phyloP scores from a whole-genome alignment of 2,888 invertebrate species.

The Drymonia ruficornis region DNA sequence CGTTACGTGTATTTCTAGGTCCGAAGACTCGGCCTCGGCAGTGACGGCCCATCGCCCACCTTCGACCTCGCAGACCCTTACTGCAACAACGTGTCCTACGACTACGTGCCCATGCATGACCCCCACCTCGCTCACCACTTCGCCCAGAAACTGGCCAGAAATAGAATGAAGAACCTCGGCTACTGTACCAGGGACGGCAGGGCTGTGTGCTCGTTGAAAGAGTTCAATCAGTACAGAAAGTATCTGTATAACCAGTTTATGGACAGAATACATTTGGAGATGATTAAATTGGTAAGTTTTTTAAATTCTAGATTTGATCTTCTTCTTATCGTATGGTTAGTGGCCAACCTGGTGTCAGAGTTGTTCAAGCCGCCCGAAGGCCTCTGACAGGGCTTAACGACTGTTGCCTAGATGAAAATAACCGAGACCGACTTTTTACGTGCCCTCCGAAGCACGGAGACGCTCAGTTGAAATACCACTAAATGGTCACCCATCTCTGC shows the following conservation, averaged over 20 bases:
- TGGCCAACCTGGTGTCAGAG: too few relatives aligned
- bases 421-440: too few relatives aligned
- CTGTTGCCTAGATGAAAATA: too few relatives aligned
- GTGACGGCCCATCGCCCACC: slow-evolving; percentile 54
- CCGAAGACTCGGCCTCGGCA: slow-evolving; percentile 66
- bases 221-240: slow-evolving; percentile 87
- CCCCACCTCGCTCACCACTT: slow-evolving; percentile 83
- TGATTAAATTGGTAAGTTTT: slow-evolving; percentile 62
- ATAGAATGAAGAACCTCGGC: slow-evolving; percentile 79
- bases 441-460: too few relatives aligned
- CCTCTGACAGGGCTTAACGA: too few relatives aligned
- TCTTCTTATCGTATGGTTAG: too few relatives aligned
- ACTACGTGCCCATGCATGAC: slow-evolving; percentile 86
- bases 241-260: slow-evolving; percentile 84
- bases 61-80: slow-evolving; percentile 78
- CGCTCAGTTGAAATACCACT: too few relatives aligned
- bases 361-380: too few relatives aligned
- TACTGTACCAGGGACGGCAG: slow-evolving; percentile 84
- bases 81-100: slow-evolving; percentile 75
- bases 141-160: slow-evolving; percentile 63
- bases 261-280: slow-evolving; percentile 78
- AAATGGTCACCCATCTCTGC: too few relatives aligned
- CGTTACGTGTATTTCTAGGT: slow-evolving; percentile 55
- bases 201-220: slow-evolving; percentile 86
- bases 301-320: neutral